These are phyloP conservation scores for Sepioteuthis lessoniana DNA, from an alignment of 2,888 invertebrate genomes.

Conservation along the genomic window DNA sequence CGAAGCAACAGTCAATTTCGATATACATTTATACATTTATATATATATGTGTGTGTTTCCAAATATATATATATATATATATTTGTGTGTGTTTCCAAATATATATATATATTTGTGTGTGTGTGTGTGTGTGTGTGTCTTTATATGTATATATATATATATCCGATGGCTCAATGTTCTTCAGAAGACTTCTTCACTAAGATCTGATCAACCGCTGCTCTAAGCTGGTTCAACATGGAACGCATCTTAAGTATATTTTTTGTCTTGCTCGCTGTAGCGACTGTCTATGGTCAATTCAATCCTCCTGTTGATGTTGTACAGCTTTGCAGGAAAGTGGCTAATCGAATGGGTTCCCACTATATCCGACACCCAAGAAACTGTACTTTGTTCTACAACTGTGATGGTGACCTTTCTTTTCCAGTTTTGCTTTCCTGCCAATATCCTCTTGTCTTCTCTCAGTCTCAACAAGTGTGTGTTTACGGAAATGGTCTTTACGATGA, in stretches of 20 bases:
- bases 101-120: background rate
- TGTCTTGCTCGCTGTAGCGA: background rate
- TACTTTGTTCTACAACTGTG: slow-evolving; percentile 6
- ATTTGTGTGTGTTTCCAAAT: background rate
- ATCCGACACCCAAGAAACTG: slow-evolving; percentile 23
- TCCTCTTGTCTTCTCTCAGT: background rate
- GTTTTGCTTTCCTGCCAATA: background rate
- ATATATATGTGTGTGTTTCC: background rate
- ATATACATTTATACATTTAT: background rate
- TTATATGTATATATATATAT: background rate
- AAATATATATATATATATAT: background rate
- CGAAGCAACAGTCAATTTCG: background rate
- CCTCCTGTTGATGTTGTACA: background rate
- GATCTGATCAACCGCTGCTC: background rate
- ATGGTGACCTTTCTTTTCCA: background rate
- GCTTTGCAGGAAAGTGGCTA: background rate
- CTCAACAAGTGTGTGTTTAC: background rate
- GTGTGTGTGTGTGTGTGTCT: background rate
- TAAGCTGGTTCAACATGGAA: background rate
- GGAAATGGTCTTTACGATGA: background rate
- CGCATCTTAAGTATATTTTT: background rate
- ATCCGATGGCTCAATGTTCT: background rate
- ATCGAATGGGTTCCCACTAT: background rate
- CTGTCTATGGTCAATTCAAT: background rate
- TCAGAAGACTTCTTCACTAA: background rate